phyloP scores from a whole-genome alignment of 2,113 vertebrate species.

The Eleginops maclovinus region DNA sequence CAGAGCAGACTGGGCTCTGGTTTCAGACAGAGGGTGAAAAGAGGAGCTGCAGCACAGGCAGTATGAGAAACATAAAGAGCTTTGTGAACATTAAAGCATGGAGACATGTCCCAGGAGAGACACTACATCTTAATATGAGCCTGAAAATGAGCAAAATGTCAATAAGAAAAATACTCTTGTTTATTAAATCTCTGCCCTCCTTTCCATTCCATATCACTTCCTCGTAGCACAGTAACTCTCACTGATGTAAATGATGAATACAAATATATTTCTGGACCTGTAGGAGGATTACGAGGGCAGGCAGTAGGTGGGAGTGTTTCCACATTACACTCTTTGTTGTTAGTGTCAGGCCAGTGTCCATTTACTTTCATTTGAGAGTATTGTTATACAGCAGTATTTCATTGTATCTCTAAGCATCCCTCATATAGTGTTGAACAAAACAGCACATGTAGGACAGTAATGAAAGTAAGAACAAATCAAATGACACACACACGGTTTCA shows the following conservation, averaged over 20 bases:
- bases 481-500: neutral
- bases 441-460: neutral
- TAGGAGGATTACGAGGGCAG: neutral
- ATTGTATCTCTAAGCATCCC: neutral
- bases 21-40: no score
- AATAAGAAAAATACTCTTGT: neutral
- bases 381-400: neutral
- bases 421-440: neutral
- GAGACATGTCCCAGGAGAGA: no score
- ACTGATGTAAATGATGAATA: neutral
- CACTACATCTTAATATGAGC: no score
- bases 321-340: neutral
- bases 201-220: neutral
- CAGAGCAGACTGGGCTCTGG: no score
- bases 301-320: constrained; percentile 71
- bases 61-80: no score
- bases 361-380: no score
- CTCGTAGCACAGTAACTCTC: neutral
- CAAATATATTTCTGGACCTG: neutral
- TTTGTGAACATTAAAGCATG: no score
- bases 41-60: no score
- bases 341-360: no score
- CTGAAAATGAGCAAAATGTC: no score
- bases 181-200: neutral
- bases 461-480: constrained; percentile 31